These are phyloP conservation scores for Microctonus aethiopoides DNA, from an alignment of 2,888 invertebrate species.

Conservation along the genomic window DNA sequence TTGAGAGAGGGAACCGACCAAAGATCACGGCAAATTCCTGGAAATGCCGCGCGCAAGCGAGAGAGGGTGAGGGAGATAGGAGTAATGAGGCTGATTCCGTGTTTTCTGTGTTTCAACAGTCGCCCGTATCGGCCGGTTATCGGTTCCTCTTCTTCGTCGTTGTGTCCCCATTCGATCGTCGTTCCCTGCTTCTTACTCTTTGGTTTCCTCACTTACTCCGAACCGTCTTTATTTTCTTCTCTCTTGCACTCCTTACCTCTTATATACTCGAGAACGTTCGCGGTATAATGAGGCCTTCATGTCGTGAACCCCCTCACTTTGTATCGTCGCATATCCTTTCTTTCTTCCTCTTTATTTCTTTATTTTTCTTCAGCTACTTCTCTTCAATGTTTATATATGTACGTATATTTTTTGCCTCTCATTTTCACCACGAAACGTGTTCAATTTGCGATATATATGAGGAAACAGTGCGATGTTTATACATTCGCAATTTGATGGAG, in stretches of 20 bases:
- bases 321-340: slow-evolving; percentile 42
- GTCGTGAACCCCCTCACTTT: slow-evolving; percentile 58
- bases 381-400: not conserved
- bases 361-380: not conserved
- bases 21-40: slow-evolving; percentile 61
- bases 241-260: slow-evolving; percentile 15
- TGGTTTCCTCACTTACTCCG: slow-evolving; percentile 31
- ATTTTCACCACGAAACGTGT: slow-evolving; percentile 28
- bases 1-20: slow-evolving; percentile 59
- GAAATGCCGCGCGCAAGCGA: slow-evolving; percentile 47
- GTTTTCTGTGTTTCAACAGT: slow-evolving; percentile 62
- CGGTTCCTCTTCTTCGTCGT: slow-evolving; percentile 47
- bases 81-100: slow-evolving; percentile 65
- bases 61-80: slow-evolving; percentile 53
- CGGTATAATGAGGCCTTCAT: slow-evolving; percentile 61
- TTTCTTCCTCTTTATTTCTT: slow-evolving; percentile 21
- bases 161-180: slow-evolving; percentile 4
- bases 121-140: slow-evolving; percentile 60
- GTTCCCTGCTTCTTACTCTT: not conserved
- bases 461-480: slow-evolving; percentile 9
- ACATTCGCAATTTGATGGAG: slow-evolving; percentile 40
- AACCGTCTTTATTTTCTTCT: slow-evolving; percentile 20
- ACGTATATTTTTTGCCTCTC: slow-evolving; percentile 7
- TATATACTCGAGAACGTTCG: slow-evolving; percentile 9
- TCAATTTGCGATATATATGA: slow-evolving; percentile 16